Conservation (phyloP, 2,113 vertebrate genomes). For the Oryzias javanicus region DNA sequence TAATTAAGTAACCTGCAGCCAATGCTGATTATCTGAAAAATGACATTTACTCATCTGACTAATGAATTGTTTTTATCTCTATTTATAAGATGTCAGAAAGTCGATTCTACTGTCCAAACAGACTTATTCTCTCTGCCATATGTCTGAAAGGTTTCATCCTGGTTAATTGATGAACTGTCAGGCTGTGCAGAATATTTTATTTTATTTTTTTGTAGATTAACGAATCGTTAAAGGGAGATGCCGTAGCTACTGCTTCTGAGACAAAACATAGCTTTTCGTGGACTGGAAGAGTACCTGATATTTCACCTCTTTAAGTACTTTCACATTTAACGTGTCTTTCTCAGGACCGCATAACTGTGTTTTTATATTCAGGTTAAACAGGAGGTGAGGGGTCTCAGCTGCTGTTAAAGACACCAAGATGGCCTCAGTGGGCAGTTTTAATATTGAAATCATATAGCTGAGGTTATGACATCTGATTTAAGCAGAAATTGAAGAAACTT, state of each 20-base stretch:
- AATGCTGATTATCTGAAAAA: conserved; percentile 14
- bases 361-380: too few relatives aligned
- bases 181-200: neutral
- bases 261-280: neutral
- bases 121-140: conserved; percentile 1
- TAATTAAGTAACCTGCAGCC: conserved; percentile 3
- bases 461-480: conserved; percentile 7
- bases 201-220: neutral
- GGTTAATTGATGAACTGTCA: conserved; percentile 6
- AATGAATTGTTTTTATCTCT: conserved; percentile 13
- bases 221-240: neutral
- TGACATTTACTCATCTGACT: conserved; percentile 13
- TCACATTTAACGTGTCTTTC: neutral
- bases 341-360: too few relatives aligned
- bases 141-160: neutral
- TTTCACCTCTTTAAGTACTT: neutral
- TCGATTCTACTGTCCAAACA: conserved; percentile 6
- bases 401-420: neutral
- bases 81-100: conserved; percentile 16
- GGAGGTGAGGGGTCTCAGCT: too few relatives aligned
- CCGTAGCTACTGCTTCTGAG: neutral
- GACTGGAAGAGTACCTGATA: neutral
- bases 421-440: conserved; percentile 6
- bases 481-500: neutral
- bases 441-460: conserved; percentile 2